Evolutionary conservation across 2,113 vertebrate species (phyloP), one percentile per base, ranked within the genome.

Genomic region (Danionella cerebrum): DNA sequence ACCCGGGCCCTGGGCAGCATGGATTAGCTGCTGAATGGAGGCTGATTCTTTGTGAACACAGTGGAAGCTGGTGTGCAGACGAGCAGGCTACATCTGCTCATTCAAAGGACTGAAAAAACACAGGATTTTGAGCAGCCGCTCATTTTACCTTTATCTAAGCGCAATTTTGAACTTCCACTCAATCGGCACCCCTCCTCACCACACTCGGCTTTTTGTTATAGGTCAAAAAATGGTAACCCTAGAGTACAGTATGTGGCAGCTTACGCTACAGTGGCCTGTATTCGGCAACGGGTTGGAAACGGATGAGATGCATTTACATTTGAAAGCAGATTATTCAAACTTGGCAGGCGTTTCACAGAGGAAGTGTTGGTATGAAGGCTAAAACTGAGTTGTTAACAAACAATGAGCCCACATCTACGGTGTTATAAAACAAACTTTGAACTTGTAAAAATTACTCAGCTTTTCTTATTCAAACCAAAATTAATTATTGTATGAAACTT

Each of bases 11-110:
- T 81, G 79, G 73, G 87, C 84, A 83, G 84, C 82, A 58, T 74
- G 87, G 88, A 89, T 90, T 89, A 87, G 71, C 77, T 69, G 52
- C 73, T 88, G 87, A 89, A 89, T 89, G 78, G 87, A 83, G 84
- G 80, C 76, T 79, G 83, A 87, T 85, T 89, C 85, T 89, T 89
- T 88, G 83, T 88, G 84, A 85, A 86, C 85, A 80, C 83, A 78
- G 85, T 82, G 86, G 84, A 78, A 79, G 86, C 83, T 86, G 82
- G 83, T 75, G 82, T 84, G 77, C 82, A 78, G 83, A 78, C 80
- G 72, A 59, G 79, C 80, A 77, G 77, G 73, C 78, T 74, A 81
- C 86, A 87, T 89, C 86, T 90, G 87, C 84, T 86, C 83, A 78
- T 68, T 80, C 80, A 76, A 73, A 65, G 69, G 64, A 81, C 80